Evolutionary conservation across 2,888 invertebrate species (phyloP).

Genomic region (Perizoma flavofasciatum): DNA sequence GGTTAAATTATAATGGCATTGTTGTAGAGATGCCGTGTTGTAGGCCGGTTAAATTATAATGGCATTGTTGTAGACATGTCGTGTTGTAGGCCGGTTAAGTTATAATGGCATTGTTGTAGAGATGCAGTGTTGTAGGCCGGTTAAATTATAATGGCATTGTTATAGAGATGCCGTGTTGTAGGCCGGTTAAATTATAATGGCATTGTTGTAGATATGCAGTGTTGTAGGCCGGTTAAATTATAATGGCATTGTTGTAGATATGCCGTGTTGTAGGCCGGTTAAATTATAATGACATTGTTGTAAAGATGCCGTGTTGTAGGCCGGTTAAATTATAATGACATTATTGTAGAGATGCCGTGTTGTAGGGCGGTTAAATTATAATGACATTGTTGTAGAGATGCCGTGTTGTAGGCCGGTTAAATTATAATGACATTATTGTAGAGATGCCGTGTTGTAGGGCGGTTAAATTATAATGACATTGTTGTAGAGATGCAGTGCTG

Average conservation of each 20-base stretch:
- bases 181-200: background rate
- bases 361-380: background rate
- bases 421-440: background rate
- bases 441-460: background rate
- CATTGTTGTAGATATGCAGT: no score
- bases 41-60: background rate
- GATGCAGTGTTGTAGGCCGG: background rate
- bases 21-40: no score
- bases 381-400: background rate
- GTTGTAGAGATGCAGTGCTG: no score
- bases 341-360: no score
- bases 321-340: background rate
- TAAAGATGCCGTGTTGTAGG: background rate
- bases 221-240: background rate
- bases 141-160: background rate
- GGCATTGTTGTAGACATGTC: background rate
- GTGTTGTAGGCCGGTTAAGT: background rate
- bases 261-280: constrained; percentile 1
- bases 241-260: background rate
- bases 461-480: background rate
- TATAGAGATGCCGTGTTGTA: background rate
- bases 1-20: background rate
- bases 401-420: constrained; percentile 1
- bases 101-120: background rate
- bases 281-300: background rate